A percentile compares a stretch with the other conserved stretches of the same genome.
Evolutionary conservation across 2,113 vertebrate species (phyloP).

Genomic region (Spermophilus dauricus): DNA sequence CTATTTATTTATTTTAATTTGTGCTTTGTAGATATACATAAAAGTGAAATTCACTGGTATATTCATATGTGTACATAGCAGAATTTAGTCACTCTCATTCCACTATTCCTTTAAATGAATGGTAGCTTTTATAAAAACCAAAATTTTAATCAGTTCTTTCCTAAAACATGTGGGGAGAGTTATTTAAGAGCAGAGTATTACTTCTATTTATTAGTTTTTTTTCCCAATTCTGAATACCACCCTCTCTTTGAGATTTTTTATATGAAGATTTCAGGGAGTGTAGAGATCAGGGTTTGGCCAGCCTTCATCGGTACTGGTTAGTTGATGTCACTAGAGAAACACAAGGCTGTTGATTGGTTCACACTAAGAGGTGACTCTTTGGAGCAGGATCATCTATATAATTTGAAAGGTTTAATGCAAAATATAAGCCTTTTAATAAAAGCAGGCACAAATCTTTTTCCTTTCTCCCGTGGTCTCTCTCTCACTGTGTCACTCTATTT

Average conservation of each 20-base stretch:
- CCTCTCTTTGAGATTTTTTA: not conserved
- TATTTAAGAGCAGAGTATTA: not conserved
- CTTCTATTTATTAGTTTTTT: not conserved
- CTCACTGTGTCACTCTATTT: not conserved
- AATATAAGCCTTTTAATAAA: not conserved
- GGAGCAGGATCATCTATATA: not conserved
- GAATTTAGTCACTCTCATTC: too few species aligned
- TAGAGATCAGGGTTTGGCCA: not conserved
- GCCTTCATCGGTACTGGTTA: not conserved
- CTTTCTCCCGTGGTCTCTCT: not conserved
- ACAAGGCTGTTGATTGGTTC: not conserved
- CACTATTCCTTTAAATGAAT: not conserved
- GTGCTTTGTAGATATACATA: too few species aligned
- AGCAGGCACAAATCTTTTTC: fast-evolving
- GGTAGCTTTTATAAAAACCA: not conserved
- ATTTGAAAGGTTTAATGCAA: not conserved
- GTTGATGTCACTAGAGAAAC: not conserved
- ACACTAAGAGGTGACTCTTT: not conserved
- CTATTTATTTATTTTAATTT: too few species aligned
- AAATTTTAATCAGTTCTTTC: not conserved
- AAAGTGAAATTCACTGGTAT: too few species aligned
- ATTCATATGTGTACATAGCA: too few species aligned
- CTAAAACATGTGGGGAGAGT: not conserved
- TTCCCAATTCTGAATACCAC: not conserved
- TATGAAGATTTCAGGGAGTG: not conserved